Conservation (phyloP, 2,113 vertebrate species). For the Phalacrocorax aristotelis region DNA sequence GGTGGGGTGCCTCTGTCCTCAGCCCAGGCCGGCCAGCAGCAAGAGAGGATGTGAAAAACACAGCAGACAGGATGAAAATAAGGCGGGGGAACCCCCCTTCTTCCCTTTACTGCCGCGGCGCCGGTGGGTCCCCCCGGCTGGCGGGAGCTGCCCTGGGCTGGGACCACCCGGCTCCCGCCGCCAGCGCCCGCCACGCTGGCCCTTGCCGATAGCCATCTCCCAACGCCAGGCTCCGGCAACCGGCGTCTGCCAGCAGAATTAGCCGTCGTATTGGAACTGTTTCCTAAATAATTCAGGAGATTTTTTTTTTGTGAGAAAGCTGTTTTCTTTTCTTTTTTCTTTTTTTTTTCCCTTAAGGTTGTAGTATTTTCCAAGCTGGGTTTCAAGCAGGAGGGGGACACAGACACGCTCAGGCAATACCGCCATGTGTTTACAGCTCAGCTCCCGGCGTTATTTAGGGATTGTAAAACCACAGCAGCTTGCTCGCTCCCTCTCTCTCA, state of each 20-base stretch:
- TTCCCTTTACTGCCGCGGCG: neutral
- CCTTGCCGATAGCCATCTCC: neutral
- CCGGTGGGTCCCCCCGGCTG: neutral
- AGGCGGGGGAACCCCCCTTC: neutral
- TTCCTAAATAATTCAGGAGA: slow-evolving; percentile 65
- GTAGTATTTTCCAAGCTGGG: neutral
- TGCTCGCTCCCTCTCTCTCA: neutral
- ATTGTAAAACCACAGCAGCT: slow-evolving; percentile 62
- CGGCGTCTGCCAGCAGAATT: slow-evolving; percentile 25
- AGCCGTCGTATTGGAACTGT: neutral
- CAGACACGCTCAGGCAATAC: neutral
- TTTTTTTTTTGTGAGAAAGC: neutral
- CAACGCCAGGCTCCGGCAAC: neutral
- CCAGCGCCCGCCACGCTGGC: neutral
- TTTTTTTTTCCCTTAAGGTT: neutral
- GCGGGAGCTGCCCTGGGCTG: neutral
- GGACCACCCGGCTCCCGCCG: neutral
- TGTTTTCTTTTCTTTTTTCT: neutral
- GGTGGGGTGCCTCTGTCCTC: neutral
- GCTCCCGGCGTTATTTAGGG: slow-evolving; percentile 54
- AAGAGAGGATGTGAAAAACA: neutral
- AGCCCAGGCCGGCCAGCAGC: fast-evolving
- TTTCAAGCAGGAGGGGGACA: neutral
- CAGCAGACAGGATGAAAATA: neutral
- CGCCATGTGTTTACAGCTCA: slow-evolving; percentile 41